Evolutionary conservation across 2,797 vertebrate genomes (phyloP).

Genomic region (Jordanella pulchra): DNA sequence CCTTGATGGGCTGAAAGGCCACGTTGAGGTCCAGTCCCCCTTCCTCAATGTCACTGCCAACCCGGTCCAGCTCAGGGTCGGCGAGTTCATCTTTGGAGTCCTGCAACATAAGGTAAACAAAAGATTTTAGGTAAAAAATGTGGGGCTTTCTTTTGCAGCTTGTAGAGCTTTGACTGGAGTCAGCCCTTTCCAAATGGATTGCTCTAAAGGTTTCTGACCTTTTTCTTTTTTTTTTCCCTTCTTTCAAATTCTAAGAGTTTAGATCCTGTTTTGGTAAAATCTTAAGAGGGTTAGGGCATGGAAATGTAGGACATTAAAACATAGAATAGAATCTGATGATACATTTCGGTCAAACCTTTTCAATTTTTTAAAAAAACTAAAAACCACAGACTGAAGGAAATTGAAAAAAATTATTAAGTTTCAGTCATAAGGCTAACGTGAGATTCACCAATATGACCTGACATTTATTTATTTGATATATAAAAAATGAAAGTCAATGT

Average conservation of each 20-base stretch:
- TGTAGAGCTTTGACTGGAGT: too few species aligned
- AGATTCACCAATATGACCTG: too few species aligned
- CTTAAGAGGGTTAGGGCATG: background rate
- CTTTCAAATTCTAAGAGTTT: background rate
- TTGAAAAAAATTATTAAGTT: too few species aligned
- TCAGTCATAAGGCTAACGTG: too few species aligned
- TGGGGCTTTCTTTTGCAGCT: too few species aligned
- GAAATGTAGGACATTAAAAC: too few species aligned
- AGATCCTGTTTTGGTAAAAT: background rate
- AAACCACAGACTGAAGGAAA: too few species aligned
- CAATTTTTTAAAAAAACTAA: background rate
- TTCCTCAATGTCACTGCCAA: slow-evolving; percentile 93
- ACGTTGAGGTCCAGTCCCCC: slow-evolving; percentile 90
- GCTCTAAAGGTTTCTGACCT: background rate
- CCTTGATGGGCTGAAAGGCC: slow-evolving; percentile 90
- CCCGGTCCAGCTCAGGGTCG: slow-evolving; percentile 81
- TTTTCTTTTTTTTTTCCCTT: background rate
- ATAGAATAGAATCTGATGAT: too few species aligned
- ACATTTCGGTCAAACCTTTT: too few species aligned
- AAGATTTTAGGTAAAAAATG: background rate
- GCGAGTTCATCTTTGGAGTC: slow-evolving; percentile 79
- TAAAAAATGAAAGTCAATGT: too few species aligned
- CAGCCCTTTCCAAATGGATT: background rate
- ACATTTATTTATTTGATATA: too few species aligned
- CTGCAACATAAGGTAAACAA: slow-evolving; percentile 30